Percentiles rank a stretch among this genome's conserved stretches.
phyloP scores from a whole-genome alignment of 2,797 vertebrate species.

The Aplochiton taeniatus region DNA sequence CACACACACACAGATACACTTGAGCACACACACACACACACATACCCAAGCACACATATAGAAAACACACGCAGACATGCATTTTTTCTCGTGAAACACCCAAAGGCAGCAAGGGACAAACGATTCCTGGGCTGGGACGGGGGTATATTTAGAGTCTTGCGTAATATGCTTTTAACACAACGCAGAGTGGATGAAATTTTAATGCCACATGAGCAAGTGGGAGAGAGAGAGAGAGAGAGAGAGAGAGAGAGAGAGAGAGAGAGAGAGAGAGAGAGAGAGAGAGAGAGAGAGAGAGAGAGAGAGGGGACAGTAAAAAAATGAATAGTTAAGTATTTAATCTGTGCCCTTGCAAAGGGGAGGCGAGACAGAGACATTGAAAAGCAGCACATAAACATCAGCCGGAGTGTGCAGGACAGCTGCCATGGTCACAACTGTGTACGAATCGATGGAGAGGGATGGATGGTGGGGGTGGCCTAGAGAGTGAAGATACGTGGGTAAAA shows the following conservation, averaged over 20 bases:
- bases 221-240: neutral
- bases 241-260: conserved; percentile 17
- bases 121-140: conserved; percentile 50
- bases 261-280: conserved; percentile 1
- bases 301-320: conserved; percentile 40
- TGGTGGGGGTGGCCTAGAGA: conserved; percentile 19
- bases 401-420: conserved; percentile 38
- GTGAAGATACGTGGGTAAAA: too few relatives aligned
- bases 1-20: conserved; percentile 12
- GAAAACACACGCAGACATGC: neutral
- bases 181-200: conserved; percentile 78
- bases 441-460: conserved; percentile 32
- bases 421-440: conserved; percentile 32
- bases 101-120: conserved; percentile 57
- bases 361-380: conserved; percentile 54
- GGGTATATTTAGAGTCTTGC: conserved; percentile 77
- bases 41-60: neutral
- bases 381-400: conserved; percentile 50
- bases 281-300: conserved; percentile 3
- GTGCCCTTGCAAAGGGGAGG: conserved; percentile 59
- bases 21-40: conserved; percentile 31
- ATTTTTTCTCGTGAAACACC: conserved; percentile 7
- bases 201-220: conserved; percentile 52
- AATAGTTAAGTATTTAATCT: conserved; percentile 78
- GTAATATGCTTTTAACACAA: conserved; percentile 80